These are phyloP conservation scores for Micropterix aruncella DNA, from an alignment of 2,888 invertebrate species.

Conservation along the genomic window DNA sequence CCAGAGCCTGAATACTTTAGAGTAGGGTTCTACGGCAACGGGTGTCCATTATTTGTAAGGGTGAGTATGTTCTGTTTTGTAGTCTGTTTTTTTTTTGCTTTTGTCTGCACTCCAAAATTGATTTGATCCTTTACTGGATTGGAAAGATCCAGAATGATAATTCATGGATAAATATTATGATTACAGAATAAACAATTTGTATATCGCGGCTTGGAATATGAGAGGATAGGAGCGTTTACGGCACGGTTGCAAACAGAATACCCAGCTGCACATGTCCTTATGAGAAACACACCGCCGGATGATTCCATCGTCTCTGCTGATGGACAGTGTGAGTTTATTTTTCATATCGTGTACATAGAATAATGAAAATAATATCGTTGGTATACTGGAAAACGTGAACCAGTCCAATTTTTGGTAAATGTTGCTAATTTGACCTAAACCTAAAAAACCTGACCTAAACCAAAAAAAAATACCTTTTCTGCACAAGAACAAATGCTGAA, in stretches of 20 bases:
- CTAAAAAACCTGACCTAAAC: too few relatives aligned
- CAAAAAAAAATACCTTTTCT: too few relatives aligned
- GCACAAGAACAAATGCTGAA: too few relatives aligned
- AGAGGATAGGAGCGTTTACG: conserved; percentile 87
- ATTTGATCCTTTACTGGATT: conserved; percentile 1
- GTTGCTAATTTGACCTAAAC: too few relatives aligned
- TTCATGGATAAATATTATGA: too few relatives aligned
- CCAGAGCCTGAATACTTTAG: conserved; percentile 92
- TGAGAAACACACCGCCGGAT: conserved; percentile 84
- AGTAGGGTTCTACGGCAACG: conserved; percentile 89
- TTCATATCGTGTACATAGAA: too few relatives aligned
- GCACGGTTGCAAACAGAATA: conserved; percentile 88
- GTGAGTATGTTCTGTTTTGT: conserved; percentile 37
- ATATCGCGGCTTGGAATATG: conserved; percentile 90
- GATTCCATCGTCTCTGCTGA: conserved; percentile 74
- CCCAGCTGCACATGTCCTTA: conserved; percentile 85
- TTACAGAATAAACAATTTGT: conserved; percentile 88
- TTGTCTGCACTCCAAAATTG: conserved; percentile 4
- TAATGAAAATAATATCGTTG: too few relatives aligned
- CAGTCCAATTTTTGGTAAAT: too few relatives aligned
- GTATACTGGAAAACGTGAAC: too few relatives aligned
- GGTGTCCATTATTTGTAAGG: conserved; percentile 87
- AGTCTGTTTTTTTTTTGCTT: conserved; percentile 3
- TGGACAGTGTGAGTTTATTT: conserved; percentile 58
- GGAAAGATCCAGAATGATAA: too few relatives aligned